Evolutionary conservation across 2,888 invertebrate genomes (phyloP).

Genomic region (Abrostola tripartita): DNA sequence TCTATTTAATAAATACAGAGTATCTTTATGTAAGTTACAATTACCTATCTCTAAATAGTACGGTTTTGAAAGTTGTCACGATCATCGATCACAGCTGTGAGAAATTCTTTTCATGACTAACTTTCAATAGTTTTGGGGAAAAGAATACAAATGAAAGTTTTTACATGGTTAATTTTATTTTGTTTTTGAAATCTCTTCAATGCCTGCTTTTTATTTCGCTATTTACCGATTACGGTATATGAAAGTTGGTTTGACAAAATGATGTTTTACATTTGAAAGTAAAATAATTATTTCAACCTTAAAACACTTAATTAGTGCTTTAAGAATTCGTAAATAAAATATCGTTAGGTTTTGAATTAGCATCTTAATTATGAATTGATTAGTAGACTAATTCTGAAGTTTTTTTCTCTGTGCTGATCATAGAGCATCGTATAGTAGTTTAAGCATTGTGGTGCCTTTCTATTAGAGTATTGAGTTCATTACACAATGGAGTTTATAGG

Average conservation of each 20-base stretch:
- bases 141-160: constrained; percentile 55
- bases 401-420: background rate
- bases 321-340: background rate
- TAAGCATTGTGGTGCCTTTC: background rate
- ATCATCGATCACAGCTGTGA: constrained; percentile 65
- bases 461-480: background rate
- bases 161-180: constrained; percentile 56
- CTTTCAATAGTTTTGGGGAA: constrained; percentile 63
- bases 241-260: constrained; percentile 49
- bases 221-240: constrained; percentile 38
- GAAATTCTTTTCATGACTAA: constrained; percentile 63
- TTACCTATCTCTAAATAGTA: constrained; percentile 60
- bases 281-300: constrained; percentile 1
- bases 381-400: constrained; percentile 1
- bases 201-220: constrained; percentile 44
- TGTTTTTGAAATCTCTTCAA: constrained; percentile 41
- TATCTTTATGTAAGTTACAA: constrained; percentile 48
- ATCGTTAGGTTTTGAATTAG: constrained; percentile 8
- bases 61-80: constrained; percentile 69
- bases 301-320: constrained; percentile 12
- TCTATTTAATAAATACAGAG: constrained; percentile 18
- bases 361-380: constrained; percentile 9
- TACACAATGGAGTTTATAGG: constrained; percentile 12
- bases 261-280: constrained; percentile 32
- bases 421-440: background rate